These are phyloP conservation scores for Neuroscelio doddi DNA, from an alignment of 2,888 invertebrate genomes.

Conservation along the genomic window DNA sequence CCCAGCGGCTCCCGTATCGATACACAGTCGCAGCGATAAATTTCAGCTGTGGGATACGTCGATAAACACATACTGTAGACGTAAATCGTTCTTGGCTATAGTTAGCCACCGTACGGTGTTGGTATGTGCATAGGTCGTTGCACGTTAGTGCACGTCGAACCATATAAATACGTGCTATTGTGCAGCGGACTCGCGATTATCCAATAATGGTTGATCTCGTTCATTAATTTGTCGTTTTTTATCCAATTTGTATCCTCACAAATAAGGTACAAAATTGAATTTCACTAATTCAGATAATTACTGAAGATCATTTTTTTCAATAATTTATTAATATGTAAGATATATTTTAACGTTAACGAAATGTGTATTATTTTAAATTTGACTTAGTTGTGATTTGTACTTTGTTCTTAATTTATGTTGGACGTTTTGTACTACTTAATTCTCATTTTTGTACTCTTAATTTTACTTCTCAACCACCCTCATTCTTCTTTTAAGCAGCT, in stretches of 20 bases:
- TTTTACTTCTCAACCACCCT: constrained; percentile 13
- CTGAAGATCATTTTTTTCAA: no score
- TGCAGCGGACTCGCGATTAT: constrained; percentile 27
- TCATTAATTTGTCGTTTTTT: constrained; percentile 23
- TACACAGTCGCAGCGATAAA: constrained; percentile 38
- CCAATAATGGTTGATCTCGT: constrained; percentile 17
- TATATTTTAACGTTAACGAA: no score
- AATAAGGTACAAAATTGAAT: no score
- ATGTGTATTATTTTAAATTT: no score
- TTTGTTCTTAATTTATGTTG: not conserved
- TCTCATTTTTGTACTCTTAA: constrained; percentile 16
- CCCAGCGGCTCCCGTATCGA: constrained; percentile 37
- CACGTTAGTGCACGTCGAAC: constrained; percentile 25
- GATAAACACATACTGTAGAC: constrained; percentile 41
- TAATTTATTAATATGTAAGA: no score
- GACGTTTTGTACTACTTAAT: not conserved
- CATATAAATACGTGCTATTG: constrained; percentile 31
- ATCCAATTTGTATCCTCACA: no score
- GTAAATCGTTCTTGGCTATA: constrained; percentile 35
- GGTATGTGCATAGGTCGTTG: constrained; percentile 32
- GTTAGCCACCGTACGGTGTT: constrained; percentile 17
- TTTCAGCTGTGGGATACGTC: constrained; percentile 40
- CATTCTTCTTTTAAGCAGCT: constrained; percentile 20
- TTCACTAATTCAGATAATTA: no score
- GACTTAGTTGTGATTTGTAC: no score